Evolutionary conservation across 2,113 vertebrate species (phyloP).

Genomic region (Pyrgilauda ruficollis): DNA sequence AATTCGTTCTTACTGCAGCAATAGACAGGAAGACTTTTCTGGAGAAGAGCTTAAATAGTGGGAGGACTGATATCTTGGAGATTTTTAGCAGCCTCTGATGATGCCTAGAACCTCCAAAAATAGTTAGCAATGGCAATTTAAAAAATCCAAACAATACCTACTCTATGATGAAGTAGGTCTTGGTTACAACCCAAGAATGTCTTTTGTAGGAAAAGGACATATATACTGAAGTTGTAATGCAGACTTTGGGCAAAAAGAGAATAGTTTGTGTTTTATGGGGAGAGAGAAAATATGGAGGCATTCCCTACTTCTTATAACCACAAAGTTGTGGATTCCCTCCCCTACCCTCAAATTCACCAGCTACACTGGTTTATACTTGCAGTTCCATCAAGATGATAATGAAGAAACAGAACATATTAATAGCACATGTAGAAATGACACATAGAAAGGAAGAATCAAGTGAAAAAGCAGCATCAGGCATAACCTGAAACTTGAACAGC

Average conservation of each 20-base stretch:
- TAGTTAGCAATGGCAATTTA: background rate
- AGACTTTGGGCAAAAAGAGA: background rate
- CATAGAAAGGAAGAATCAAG: background rate
- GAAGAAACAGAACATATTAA: background rate
- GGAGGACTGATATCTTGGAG: background rate
- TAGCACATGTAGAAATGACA: background rate
- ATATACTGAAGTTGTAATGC: background rate
- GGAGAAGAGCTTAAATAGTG: background rate
- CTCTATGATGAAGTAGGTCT: background rate
- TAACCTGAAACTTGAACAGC: conserved; percentile 16
- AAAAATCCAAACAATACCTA: background rate
- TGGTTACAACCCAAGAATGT: background rate
- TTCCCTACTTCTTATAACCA: background rate
- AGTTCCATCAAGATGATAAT: background rate
- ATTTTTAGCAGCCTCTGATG: background rate
- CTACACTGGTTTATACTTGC: background rate
- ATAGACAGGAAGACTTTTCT: background rate
- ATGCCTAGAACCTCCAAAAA: background rate
- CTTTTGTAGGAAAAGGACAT: background rate
- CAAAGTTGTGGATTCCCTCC: background rate
- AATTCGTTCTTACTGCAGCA: background rate
- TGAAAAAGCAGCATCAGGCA: background rate
- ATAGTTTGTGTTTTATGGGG: background rate
- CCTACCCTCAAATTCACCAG: background rate
- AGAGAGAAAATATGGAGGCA: background rate